Evolutionary conservation across 2,888 invertebrate species (phyloP).

Genomic region (Phalera bucephala): DNA sequence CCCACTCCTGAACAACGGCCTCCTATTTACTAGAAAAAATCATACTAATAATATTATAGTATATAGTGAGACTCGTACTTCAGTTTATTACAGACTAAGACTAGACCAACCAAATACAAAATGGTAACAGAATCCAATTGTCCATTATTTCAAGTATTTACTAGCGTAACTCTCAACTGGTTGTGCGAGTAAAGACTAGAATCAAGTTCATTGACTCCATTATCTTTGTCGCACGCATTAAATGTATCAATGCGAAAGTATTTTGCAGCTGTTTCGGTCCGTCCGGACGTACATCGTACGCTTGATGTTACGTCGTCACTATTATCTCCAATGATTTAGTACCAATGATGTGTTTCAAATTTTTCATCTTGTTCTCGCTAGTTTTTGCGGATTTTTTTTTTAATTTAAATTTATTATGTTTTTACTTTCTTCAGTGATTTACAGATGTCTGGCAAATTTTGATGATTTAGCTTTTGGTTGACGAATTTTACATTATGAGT

Average conservation of each 20-base stretch:
- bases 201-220: constrained; percentile 53
- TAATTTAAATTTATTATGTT: too few relatives aligned
- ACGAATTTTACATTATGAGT: too few relatives aligned
- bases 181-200: constrained; percentile 27
- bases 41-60: too few relatives aligned
- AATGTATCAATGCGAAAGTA: constrained; percentile 33
- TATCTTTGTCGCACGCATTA: constrained; percentile 47
- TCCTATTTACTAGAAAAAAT: too few relatives aligned
- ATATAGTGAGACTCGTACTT: too few relatives aligned
- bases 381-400: too few relatives aligned
- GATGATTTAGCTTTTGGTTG: too few relatives aligned
- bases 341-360: neutral
- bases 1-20: too few relatives aligned
- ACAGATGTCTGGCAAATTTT: too few relatives aligned
- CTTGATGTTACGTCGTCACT: neutral
- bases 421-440: too few relatives aligned
- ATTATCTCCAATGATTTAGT: constrained; percentile 9
- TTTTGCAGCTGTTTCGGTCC: constrained; percentile 48
- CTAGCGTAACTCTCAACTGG: constrained; percentile 15
- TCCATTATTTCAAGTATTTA: constrained; percentile 5
- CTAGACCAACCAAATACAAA: neutral
- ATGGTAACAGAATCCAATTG: constrained; percentile 4
- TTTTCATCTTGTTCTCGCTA: neutral
- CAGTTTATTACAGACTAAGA: neutral
- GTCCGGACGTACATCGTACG: neutral